These are phyloP conservation scores for Cnemophilus loriae DNA, from an alignment of 2,113 vertebrate species.

Conservation along the genomic window DNA sequence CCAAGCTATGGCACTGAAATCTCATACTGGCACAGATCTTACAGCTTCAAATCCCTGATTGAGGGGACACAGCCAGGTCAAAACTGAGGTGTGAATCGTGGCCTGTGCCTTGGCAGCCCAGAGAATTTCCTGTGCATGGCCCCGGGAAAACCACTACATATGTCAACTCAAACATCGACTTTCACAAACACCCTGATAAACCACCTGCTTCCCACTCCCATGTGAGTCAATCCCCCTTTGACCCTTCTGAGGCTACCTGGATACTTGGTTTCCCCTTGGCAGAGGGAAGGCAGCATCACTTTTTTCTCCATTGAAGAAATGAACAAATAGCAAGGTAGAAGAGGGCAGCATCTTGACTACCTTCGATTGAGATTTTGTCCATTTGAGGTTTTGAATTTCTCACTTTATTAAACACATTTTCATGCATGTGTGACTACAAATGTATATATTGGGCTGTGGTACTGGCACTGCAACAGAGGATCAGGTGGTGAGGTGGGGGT, in stretches of 20 bases:
- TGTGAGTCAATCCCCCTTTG: neutral
- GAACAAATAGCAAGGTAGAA: neutral
- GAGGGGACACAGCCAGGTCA: neutral
- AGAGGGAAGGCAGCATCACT: neutral
- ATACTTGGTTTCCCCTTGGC: neutral
- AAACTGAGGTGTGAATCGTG: neutral
- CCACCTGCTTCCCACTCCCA: neutral
- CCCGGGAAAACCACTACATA: rapidly evolving
- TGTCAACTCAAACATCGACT: neutral
- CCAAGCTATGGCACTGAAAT: neutral
- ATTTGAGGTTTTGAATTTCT: neutral
- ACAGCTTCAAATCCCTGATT: neutral
- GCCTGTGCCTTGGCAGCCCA: neutral
- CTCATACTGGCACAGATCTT: neutral
- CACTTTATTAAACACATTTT: neutral
- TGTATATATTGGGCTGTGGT: neutral
- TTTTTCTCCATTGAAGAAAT: neutral
- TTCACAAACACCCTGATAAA: neutral
- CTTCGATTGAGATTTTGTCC: neutral
- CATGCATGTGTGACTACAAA: neutral
- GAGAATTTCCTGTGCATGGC: neutral
- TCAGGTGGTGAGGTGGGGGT: neutral
- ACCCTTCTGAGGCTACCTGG: neutral
- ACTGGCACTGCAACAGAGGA: neutral
- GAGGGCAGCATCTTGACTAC: neutral